A percentile compares a stretch with the other conserved stretches of the same genome.
These are phyloP conservation scores for Gephyroberyx darwinii DNA, from an alignment of 2,797 vertebrate genomes.

Conservation along the genomic window DNA sequence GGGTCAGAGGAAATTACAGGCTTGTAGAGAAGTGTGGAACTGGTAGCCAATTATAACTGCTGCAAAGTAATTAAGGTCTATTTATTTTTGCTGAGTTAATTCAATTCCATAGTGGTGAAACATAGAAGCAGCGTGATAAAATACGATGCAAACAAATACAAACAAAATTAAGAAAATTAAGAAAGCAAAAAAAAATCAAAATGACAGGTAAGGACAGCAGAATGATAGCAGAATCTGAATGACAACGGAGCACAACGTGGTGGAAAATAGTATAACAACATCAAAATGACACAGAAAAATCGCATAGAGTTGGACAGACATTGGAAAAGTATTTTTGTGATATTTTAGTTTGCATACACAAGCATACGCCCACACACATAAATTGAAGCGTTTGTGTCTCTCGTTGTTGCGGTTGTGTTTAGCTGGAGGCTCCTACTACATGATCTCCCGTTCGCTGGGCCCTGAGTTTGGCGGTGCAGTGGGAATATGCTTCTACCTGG, in stretches of 20 bases:
- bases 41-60: constrained; percentile 60
- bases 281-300: neutral
- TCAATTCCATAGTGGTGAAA: constrained; percentile 40
- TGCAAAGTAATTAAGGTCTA: constrained; percentile 59
- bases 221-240: too few relatives aligned
- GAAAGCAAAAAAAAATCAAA: neutral
- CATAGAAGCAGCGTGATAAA: constrained; percentile 21
- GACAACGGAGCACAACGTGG: neutral
- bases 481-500: constrained; percentile 98
- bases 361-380: neutral
- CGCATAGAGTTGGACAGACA: neutral
- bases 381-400: neutral
- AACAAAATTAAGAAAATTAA: neutral
- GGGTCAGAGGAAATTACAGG: constrained; percentile 73
- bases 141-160: constrained; percentile 2
- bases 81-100: constrained; percentile 60
- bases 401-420: constrained; percentile 28
- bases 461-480: constrained; percentile 97
- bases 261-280: neutral
- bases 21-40: constrained; percentile 55
- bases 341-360: neutral
- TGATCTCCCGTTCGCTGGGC: constrained; percentile 98
- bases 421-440: constrained; percentile 99
- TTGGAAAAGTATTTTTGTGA: neutral
- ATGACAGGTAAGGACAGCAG: neutral